These are phyloP conservation scores for Euwallacea fornicatus DNA, from an alignment of 1,140 invertebrate genomes.

Conservation along the genomic window DNA sequence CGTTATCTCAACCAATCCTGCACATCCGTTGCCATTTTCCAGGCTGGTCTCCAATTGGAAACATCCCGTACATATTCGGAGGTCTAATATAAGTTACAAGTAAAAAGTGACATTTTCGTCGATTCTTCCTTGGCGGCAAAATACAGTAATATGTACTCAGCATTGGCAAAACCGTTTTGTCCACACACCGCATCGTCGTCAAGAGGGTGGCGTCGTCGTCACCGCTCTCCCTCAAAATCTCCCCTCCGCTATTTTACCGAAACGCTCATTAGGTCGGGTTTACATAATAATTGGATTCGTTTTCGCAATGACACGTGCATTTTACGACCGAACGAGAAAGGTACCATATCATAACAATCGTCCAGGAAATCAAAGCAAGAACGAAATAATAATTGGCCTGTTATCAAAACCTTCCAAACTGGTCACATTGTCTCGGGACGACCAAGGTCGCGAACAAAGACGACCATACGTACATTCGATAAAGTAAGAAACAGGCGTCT, in stretches of 20 bases:
- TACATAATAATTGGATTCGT: conserved; percentile 17
- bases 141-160: too few relatives aligned
- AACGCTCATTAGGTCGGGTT: conserved; percentile 11
- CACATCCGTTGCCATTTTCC: too few relatives aligned
- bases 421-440: conserved; percentile 1
- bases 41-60: too few relatives aligned
- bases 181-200: background rate
- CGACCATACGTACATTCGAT: conserved; percentile 23
- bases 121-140: too few relatives aligned
- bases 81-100: too few relatives aligned
- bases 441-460: conserved; percentile 29
- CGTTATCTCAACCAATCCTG: too few relatives aligned
- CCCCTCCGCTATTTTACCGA: conserved; percentile 4
- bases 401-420: background rate
- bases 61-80: too few relatives aligned
- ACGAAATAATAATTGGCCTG: background rate
- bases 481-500: conserved; percentile 36
- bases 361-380: too few relatives aligned
- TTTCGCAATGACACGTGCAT: conserved; percentile 15
- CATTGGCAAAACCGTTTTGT: too few relatives aligned
- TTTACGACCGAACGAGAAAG: conserved; percentile 4
- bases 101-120: too few relatives aligned
- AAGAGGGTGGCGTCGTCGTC: background rate
- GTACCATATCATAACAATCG: background rate
- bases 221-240: background rate